Percentiles rank a stretch among this genome's conserved stretches.
Conservation (phyloP, 2,888 invertebrate genomes). For the Spodoptera exigua region DNA sequence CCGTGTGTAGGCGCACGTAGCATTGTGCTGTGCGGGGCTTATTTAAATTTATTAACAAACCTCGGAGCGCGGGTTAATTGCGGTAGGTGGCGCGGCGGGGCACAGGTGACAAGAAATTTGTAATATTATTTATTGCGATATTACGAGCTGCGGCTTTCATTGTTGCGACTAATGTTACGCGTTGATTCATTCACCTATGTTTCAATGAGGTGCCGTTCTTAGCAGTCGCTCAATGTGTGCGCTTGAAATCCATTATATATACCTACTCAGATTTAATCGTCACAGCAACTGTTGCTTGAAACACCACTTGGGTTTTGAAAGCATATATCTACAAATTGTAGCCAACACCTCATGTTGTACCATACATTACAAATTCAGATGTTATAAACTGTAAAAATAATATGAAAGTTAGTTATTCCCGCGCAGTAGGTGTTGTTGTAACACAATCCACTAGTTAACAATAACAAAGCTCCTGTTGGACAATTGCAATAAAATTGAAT, state of each 20-base stretch:
- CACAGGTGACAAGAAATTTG: conserved; percentile 31
- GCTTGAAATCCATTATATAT: too few species aligned
- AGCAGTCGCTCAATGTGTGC: neutral
- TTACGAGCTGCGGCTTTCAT: conserved; percentile 26
- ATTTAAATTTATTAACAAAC: conserved; percentile 49
- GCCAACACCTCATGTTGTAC: too few species aligned
- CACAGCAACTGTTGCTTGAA: too few species aligned
- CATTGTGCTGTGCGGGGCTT: conserved; percentile 8
- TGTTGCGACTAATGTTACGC: neutral
- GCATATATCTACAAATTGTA: too few species aligned
- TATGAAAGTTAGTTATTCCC: too few species aligned
- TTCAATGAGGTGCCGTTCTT: neutral
- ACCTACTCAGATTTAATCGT: too few species aligned
- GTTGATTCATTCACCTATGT: conserved; percentile 11
- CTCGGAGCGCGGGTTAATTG: conserved; percentile 25
- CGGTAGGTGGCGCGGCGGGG: neutral
- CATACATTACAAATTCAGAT: too few species aligned
- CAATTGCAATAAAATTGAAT: neutral
- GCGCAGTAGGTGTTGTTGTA: too few species aligned
- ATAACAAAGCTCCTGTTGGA: too few species aligned
- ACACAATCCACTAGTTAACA: too few species aligned
- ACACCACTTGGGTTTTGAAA: too few species aligned
- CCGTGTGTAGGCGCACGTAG: conserved; percentile 1
- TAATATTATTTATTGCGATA: conserved; percentile 28
- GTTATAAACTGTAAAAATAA: too few species aligned